Conservation (phyloP, 2,888 invertebrate species). For the Dorcus hopei region DNA sequence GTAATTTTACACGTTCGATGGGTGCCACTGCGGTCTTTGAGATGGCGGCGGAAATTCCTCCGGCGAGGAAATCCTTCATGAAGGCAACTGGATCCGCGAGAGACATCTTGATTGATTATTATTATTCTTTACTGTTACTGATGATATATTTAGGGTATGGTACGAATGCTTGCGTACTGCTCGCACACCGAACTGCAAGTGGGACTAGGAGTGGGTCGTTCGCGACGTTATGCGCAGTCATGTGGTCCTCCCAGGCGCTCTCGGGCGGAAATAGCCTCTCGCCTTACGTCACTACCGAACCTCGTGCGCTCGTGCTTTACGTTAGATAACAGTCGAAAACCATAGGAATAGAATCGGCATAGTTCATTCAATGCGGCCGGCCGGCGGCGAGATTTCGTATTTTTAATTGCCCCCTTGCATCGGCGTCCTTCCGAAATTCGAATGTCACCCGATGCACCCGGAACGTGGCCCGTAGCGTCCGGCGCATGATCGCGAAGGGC, state of each 20-base stretch:
- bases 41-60: constrained; percentile 88
- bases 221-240: constrained; percentile 29
- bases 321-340: constrained; percentile 2
- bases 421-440: too few relatives aligned
- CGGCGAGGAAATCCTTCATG: constrained; percentile 86
- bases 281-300: constrained; percentile 22
- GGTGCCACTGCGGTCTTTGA: constrained; percentile 94
- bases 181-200: constrained; percentile 57
- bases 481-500: too few relatives aligned
- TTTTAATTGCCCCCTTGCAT: too few relatives aligned
- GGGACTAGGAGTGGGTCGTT: constrained; percentile 45
- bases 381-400: too few relatives aligned
- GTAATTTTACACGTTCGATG: constrained; percentile 90
- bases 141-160: constrained; percentile 21
- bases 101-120: constrained; percentile 22
- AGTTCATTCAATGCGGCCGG: neutral
- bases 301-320: constrained; percentile 8
- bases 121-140: neutral
- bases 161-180: constrained; percentile 42
- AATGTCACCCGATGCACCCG: too few relatives aligned
- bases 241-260: constrained; percentile 41
- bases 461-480: too few relatives aligned
- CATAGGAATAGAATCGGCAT: neutral
- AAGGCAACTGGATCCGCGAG: constrained; percentile 75
- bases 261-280: constrained; percentile 23